A percentile compares a stretch with the other conserved stretches of the same genome.
Evolutionary conservation across 64 coral and sea anemone genomes (phyloP).

Genomic region (Trachythela sp.): DNA sequence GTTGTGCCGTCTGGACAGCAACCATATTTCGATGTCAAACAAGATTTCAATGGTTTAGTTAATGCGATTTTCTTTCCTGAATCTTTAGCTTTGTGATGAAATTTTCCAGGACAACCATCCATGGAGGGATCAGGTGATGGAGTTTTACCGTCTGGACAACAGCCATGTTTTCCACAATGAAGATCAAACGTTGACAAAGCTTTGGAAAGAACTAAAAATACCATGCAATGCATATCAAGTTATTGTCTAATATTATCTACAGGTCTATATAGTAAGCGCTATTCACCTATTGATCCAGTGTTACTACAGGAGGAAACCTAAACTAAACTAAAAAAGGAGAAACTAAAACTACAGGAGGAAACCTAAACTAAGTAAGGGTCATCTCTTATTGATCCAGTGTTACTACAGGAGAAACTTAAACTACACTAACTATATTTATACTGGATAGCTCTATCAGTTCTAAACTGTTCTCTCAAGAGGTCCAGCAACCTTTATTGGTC

Average conservation of each 20-base stretch:
- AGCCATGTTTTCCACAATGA: not conserved
- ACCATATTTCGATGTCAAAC: not conserved
- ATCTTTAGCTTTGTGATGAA: not conserved
- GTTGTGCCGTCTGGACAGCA: not conserved
- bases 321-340: too few species aligned
- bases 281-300: too few species aligned
- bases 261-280: too few species aligned
- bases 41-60: not conserved
- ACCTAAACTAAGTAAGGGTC: too few species aligned
- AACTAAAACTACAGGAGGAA: too few species aligned
- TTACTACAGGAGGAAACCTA: too few species aligned
- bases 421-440: too few species aligned
- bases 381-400: too few species aligned
- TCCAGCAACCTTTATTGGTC: too few species aligned
- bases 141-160: not conserved
- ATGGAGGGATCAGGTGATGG: not conserved
- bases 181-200: not conserved
- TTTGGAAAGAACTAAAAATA: not conserved
- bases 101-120: not conserved
- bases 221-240: not conserved
- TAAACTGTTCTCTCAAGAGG: too few species aligned
- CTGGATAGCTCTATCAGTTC: too few species aligned
- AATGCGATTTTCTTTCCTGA: not conserved
- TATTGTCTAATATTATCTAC: not conserved
- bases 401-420: too few species aligned